Percentiles rank a stretch among this genome's conserved stretches.
Evolutionary conservation across 2,797 vertebrate genomes (phyloP).

Genomic region (Lates japonicus): DNA sequence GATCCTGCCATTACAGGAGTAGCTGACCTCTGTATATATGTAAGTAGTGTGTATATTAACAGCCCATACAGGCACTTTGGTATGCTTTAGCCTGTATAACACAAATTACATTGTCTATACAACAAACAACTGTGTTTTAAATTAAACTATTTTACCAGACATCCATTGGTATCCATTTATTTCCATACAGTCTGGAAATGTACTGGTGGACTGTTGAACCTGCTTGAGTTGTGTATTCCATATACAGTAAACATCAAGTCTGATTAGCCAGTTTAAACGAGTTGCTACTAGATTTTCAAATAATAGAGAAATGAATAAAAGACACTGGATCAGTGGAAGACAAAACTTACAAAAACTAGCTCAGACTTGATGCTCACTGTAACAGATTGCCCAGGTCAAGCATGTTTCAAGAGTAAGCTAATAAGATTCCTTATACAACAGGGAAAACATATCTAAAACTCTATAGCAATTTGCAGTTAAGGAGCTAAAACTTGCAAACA

Average conservation of each 20-base stretch:
- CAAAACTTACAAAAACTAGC: neutral
- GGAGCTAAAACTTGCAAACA: neutral
- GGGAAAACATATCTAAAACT: neutral
- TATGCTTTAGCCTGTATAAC: no score
- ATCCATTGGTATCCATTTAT: neutral
- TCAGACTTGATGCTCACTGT: neutral
- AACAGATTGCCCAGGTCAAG: neutral
- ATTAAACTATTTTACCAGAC: neutral
- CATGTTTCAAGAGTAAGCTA: neutral
- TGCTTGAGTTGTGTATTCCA: neutral
- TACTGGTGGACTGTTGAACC: neutral
- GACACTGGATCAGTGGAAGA: neutral
- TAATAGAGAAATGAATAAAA: neutral
- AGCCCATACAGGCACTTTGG: no score
- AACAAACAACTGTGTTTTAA: neutral
- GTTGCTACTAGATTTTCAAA: neutral
- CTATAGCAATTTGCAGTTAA: neutral
- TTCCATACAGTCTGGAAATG: neutral
- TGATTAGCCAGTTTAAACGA: neutral
- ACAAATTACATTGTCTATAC: neutral
- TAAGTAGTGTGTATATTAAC: no score
- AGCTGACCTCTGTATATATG: neutral
- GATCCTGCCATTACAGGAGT: no score
- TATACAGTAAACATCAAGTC: no score
- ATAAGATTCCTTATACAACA: neutral